A percentile compares a stretch with the other conserved stretches of the same genome.
Conservation (phyloP, 2,797 vertebrate genomes). For the Sebastes minor region DNA sequence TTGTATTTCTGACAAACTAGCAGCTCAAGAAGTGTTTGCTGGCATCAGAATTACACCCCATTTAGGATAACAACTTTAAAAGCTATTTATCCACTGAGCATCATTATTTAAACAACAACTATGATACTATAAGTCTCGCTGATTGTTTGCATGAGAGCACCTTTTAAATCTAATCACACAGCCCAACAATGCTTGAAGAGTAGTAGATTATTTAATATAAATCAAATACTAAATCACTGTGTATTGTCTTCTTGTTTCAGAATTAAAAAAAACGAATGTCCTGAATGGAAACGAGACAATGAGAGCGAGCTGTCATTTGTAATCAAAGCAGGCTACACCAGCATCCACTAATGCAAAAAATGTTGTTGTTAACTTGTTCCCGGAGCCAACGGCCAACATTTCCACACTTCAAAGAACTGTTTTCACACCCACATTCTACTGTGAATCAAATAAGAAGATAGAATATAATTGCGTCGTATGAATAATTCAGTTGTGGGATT, state of each 20-base stretch:
- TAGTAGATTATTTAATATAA: neutral
- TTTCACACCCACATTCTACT: conserved; percentile 66
- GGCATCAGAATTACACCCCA: neutral
- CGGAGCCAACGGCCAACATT: conserved; percentile 57
- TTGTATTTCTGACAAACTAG: neutral
- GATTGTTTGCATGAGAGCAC: neutral
- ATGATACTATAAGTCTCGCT: neutral
- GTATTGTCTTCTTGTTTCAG: conserved; percentile 15
- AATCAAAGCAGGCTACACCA: conserved; percentile 50
- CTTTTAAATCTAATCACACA: neutral
- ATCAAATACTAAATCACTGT: conserved; percentile 14
- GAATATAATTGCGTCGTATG: conserved; percentile 68
- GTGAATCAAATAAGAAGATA: conserved; percentile 68
- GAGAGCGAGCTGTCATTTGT: conserved; percentile 49
- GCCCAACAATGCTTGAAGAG: neutral
- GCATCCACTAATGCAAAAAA: conserved; percentile 45
- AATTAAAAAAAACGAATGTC: neutral
- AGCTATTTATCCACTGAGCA: neutral
- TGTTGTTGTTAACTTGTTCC: conserved; percentile 64
- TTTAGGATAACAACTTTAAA: neutral
- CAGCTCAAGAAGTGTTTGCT: neutral
- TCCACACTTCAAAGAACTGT: conserved; percentile 67
- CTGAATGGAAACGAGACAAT: conserved; percentile 38
- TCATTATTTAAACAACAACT: neutral
- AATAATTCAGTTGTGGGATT: conserved; percentile 76